Base-by-base conservation (phyloP, 2,113 vertebrate species). In the Tenrec ecaudatus region DNA sequence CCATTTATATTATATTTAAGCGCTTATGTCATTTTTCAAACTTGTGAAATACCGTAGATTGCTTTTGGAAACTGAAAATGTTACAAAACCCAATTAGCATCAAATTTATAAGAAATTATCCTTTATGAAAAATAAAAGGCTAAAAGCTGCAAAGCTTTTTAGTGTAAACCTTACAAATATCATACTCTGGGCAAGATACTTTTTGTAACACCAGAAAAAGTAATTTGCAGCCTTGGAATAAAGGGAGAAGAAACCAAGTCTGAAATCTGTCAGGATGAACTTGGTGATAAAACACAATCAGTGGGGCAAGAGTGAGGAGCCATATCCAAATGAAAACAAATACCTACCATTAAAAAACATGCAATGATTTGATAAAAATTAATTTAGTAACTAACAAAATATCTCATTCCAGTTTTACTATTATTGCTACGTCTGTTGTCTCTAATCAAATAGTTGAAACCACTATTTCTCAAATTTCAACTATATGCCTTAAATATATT, bases 81-180 rank as follows among this genome's bases (percentile, higher is more conserved):
- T 90, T 92, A 33, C 14, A 71, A 84, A 68, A 75, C 85, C 43
- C n/a, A 94, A 57, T 71, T 82, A 76, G 69, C 3, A 43, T 57
- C 8, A 57, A 85, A 57, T 73, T 90, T 80, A 83, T 33, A 88
- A 84, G 25, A 27, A 60, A n/a, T 11, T 77, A 80, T 92, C 11
- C 36, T 93, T 8, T 14, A 25, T 58, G 15, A 86, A 71, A 85
- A 53, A 88, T 80, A 90, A 86, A 80, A 90, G 10, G 9, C 43
- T 69, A 58, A 76, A 1, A 69, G 80, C 11, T 62, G 47, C 47
- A 53, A 62, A 62, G 2, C 16, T 62, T 80, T 81, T 95, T 90
- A 89, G 14, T 71, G 27, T 62, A 71, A 91, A 91, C 14, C 80
- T 40, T 86, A 84, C 27, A 95, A 95, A 82, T 88, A 40, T 25